These are phyloP conservation scores for pig (Sus scrofa) DNA, from an alignment of 2,113 vertebrate species.

Conservation along the genomic window T2T-Sscrofa CM000830.6:105955001-105955500, in stretches of 20 bases:
- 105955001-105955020: slow-evolving; percentile 6
- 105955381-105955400: slow-evolving; percentile 5
- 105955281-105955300: neutral
- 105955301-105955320: neutral
- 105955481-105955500: neutral
- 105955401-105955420: neutral
- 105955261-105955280: slow-evolving; percentile 3
- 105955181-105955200: slow-evolving; percentile 6
- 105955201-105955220: neutral
- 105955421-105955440: slow-evolving; percentile 18
- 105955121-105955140: slow-evolving; percentile 19
- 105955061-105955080: slow-evolving; percentile 23
- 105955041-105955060: neutral
- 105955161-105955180: slow-evolving; percentile 12
- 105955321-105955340: neutral
- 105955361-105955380: neutral
- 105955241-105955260: neutral
- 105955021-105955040: slow-evolving; percentile 8
- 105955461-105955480: slow-evolving; percentile 28
- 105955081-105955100: slow-evolving; percentile 22
- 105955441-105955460: neutral
- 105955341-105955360: neutral
- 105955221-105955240: neutral
- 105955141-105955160: slow-evolving; percentile 17
- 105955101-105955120: neutral